Evolutionary conservation across 2,888 invertebrate genomes (phyloP).

Genomic region (Chrysina gloriosa): DNA sequence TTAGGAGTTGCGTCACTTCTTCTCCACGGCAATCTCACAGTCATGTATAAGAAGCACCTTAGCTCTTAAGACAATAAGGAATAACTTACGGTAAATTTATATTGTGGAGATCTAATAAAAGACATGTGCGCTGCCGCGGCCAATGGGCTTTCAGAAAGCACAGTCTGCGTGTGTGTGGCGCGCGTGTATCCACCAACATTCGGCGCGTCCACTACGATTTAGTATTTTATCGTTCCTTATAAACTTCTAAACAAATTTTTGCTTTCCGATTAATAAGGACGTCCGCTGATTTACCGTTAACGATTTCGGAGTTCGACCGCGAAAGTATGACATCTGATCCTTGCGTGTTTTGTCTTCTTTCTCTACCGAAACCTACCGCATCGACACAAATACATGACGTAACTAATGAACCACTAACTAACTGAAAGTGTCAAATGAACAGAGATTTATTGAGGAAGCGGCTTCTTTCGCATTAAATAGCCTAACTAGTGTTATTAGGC

Average conservation of each 20-base stretch:
- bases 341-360: slow-evolving; percentile 1
- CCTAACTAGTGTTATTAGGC: slow-evolving; percentile 7
- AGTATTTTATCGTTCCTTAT: slow-evolving; percentile 41
- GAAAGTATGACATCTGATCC: slow-evolving; percentile 11
- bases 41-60: slow-evolving; percentile 12
- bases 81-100: slow-evolving; percentile 44
- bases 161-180: slow-evolving; percentile 50
- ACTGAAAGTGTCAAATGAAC: slow-evolving; percentile 27
- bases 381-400: slow-evolving; percentile 25
- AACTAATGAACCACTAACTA: slow-evolving; percentile 23
- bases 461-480: slow-evolving; percentile 13
- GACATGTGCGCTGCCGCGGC: slow-evolving; percentile 49
- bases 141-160: slow-evolving; percentile 49
- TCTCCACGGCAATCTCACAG: slow-evolving; percentile 17
- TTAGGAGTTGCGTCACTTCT: slow-evolving; percentile 40
- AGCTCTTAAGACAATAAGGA: slow-evolving; percentile 37
- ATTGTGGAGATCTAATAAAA: slow-evolving; percentile 46
- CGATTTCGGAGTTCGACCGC: slow-evolving; percentile 1
- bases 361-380: slow-evolving; percentile 20
- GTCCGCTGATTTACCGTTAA: slow-evolving; percentile 13
- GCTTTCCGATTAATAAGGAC: not conserved
- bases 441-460: slow-evolving; percentile 25
- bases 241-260: slow-evolving; percentile 39
- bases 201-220: slow-evolving; percentile 40
- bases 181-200: slow-evolving; percentile 42